Base-by-base conservation (phyloP, 2,113 vertebrate species). In the Anoura caudifer region DNA sequence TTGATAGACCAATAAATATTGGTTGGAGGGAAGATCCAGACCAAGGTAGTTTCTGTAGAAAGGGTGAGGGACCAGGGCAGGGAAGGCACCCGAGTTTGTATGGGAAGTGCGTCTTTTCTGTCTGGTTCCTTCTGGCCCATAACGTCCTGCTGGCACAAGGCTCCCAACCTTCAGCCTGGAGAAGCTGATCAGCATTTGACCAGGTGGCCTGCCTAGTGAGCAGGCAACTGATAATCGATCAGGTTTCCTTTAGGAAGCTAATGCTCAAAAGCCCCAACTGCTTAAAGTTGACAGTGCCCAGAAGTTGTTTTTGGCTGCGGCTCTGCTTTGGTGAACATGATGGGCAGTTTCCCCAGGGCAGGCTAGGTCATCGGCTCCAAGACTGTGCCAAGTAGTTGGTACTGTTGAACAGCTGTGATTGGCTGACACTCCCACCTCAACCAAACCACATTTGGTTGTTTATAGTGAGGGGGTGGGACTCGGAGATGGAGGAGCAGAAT, bases 31-130 rank as follows among this genome's bases (percentile, higher is more conserved):
- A 38, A 63, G 63, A 87, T 77, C 70, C 85, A 82, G 86, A 61
- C 43, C 1, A 86, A 97, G 88, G 96, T 95, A 96, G 94, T 87
- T 95, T 89, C 82, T 92, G 69, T 50, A 47, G 86, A 92, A 87
- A 88, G 52, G 38, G 31, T 22, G 38, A 84, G 45, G 61, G 47
- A 4, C 36, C 70, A 28, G 87, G 90, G 36, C 36, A 22, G 41
- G 36, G 36, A 95, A 96, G 94, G 76, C 90, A 94, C 88, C 45
- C 75, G 94, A 92, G 80, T 20, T 52, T 22, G 19, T 59, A 3
- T 33, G 75, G 43, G 47, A 24, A 24, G 12, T 1, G 45, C 47
- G n/a, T 67, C 88, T 65, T 33, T 33, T 28, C 14, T 79, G 26
- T 11, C 38, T 38, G 67, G 31, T 24, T 77, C 72, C 69, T 61